Conservation (phyloP, 1,140 invertebrate genomes). For the Pseudomyrmex gracilis region DNA sequence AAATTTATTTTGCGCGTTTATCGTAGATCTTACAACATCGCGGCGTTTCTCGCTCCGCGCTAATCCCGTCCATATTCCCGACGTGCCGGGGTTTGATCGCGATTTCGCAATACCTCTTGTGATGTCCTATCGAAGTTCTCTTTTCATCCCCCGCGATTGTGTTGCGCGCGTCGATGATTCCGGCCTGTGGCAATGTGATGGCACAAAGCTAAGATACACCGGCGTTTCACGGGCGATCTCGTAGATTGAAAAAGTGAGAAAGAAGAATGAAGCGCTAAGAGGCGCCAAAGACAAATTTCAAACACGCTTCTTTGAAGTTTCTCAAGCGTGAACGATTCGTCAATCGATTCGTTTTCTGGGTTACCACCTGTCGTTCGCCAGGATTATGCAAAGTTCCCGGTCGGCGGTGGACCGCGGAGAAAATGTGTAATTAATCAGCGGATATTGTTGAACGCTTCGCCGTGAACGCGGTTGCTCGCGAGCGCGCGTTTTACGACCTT, state of each 20-base stretch:
- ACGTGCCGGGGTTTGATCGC: slow-evolving; percentile 12
- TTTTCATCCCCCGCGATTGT: slow-evolving; percentile 40
- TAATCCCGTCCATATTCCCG: slow-evolving; percentile 37
- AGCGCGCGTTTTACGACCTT: slow-evolving; percentile 52
- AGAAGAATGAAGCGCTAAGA: slow-evolving; percentile 23
- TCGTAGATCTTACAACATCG: neutral
- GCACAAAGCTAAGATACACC: slow-evolving; percentile 3
- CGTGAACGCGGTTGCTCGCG: slow-evolving; percentile 36
- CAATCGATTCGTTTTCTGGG: slow-evolving; percentile 58
- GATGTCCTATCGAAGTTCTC: neutral
- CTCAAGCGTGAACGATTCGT: slow-evolving; percentile 47
- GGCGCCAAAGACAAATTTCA: slow-evolving; percentile 39
- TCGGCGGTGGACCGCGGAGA: slow-evolving; percentile 55
- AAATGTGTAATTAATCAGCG: slow-evolving; percentile 66
- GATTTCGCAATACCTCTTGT: slow-evolving; percentile 33
- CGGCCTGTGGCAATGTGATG: slow-evolving; percentile 24
- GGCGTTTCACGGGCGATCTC: slow-evolving; percentile 21
- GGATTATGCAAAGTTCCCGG: slow-evolving; percentile 59
- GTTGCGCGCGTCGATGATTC: slow-evolving; percentile 39
- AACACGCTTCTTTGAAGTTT: slow-evolving; percentile 49
- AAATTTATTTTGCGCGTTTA: neutral
- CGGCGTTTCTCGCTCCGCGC: slow-evolving; percentile 33
- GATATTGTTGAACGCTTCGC: slow-evolving; percentile 46
- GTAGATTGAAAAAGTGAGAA: neutral
- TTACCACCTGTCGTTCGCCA: slow-evolving; percentile 58